These are phyloP conservation scores for Phylloscopus trochilus DNA, from an alignment of 2,113 vertebrate species.

Conservation along the genomic window DNA sequence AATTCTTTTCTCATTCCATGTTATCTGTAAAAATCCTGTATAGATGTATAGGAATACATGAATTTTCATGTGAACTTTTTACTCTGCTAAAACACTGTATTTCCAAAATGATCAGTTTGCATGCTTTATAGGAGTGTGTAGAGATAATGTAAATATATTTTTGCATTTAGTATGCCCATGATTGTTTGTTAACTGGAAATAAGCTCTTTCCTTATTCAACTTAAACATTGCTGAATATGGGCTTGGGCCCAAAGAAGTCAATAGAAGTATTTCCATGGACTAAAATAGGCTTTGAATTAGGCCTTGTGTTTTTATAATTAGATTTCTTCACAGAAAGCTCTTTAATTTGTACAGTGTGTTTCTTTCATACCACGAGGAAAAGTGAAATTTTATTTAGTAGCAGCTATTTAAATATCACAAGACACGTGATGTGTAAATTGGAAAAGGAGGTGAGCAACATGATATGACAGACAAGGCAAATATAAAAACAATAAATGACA, in stretches of 20 bases:
- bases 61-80: background rate
- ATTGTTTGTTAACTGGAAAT: slow-evolving; percentile 19
- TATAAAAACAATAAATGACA: background rate
- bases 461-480: background rate
- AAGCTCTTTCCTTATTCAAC: background rate
- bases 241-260: background rate
- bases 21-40: background rate
- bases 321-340: slow-evolving; percentile 22
- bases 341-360: slow-evolving; percentile 36
- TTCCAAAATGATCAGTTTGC: background rate
- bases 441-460: background rate
- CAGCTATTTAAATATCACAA: background rate
- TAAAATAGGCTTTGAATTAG: slow-evolving; percentile 43
- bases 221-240: background rate
- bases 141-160: background rate
- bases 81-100: background rate
- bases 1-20: background rate
- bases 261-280: background rate
- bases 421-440: background rate
- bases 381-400: slow-evolving; percentile 14
- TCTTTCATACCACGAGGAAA: background rate
- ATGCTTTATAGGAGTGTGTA: background rate
- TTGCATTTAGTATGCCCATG: background rate
- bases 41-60: background rate
- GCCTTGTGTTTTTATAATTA: slow-evolving; percentile 55